A percentile compares a stretch with the other conserved stretches of the same genome.
phyloP scores from a whole-genome alignment of 2,888 invertebrate species.

The Tryphoninae sp. region DNA sequence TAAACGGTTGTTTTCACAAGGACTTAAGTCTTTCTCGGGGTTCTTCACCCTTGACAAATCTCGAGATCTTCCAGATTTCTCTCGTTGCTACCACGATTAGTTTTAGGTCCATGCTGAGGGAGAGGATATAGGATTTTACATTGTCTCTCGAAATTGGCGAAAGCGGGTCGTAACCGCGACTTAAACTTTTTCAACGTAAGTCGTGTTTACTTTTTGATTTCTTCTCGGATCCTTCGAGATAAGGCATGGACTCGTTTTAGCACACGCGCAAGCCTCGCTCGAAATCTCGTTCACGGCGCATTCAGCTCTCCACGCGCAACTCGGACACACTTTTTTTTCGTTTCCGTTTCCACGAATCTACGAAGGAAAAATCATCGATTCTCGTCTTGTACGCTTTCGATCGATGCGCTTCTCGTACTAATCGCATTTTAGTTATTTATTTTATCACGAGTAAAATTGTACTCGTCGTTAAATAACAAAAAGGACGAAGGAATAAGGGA shows the following conservation, averaged over 20 bases:
- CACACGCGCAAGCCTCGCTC: not conserved
- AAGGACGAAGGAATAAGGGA: too few species aligned
- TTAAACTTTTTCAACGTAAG: slow-evolving; percentile 39
- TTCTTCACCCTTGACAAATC: slow-evolving; percentile 43
- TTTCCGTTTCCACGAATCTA: slow-evolving; percentile 17
- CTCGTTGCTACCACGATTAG: slow-evolving; percentile 34
- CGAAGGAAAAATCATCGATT: slow-evolving; percentile 15
- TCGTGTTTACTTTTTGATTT: slow-evolving; percentile 52
- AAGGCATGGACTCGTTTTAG: slow-evolving; percentile 47
- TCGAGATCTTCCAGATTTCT: slow-evolving; percentile 15
- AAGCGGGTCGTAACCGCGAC: slow-evolving; percentile 13
- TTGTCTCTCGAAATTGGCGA: too few species aligned
- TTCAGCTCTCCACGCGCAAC: too few species aligned
- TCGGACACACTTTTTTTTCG: not conserved
- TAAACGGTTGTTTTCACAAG: slow-evolving; percentile 79
- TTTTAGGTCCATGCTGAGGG: not conserved
- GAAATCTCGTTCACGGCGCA: not conserved
- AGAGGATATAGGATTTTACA: too few species aligned
- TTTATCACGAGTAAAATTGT: not conserved
- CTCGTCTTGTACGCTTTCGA: not conserved
- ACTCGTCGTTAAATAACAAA: too few species aligned
- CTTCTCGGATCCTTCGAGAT: slow-evolving; percentile 40
- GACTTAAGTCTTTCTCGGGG: slow-evolving; percentile 70
- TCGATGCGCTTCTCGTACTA: not conserved
- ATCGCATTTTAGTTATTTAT: not conserved